These are phyloP conservation scores for Paedocypris sp. DNA, from an alignment of 2,113 vertebrate genomes.

Conservation along the genomic window DNA sequence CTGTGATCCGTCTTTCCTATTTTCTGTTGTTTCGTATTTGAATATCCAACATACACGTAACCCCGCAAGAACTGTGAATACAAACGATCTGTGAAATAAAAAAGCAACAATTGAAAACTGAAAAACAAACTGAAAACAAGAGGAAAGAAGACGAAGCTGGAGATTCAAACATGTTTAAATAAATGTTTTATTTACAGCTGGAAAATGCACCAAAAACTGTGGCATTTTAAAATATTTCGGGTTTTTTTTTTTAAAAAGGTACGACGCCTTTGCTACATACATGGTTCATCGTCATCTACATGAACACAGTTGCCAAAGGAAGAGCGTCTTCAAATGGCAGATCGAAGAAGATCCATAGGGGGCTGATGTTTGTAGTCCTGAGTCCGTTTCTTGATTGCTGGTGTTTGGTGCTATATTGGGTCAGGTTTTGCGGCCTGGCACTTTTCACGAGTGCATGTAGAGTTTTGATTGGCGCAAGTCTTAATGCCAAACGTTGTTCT, in stretches of 20 bases:
- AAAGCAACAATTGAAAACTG: constrained; percentile 1
- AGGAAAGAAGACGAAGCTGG: not conserved
- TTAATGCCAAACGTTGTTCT: constrained; percentile 4
- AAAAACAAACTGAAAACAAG: constrained; percentile 22
- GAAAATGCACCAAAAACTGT: constrained; percentile 33
- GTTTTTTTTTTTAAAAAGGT: constrained; percentile 33
- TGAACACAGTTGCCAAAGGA: constrained; percentile 15
- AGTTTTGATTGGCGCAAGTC: constrained; percentile 13
- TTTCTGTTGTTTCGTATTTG: constrained; percentile 18
- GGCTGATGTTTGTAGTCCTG: constrained; percentile 36
- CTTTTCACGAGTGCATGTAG: not conserved
- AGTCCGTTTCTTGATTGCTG: constrained; percentile 39
- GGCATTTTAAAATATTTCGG: constrained; percentile 32
- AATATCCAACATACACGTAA: constrained; percentile 21
- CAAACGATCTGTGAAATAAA: not conserved
- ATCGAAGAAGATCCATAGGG: constrained; percentile 36
- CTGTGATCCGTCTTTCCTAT: constrained; percentile 30
- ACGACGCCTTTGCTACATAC: constrained; percentile 31
- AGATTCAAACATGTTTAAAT: constrained; percentile 25
- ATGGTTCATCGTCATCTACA: constrained; percentile 22
- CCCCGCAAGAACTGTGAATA: not conserved
- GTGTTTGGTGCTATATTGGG: constrained; percentile 35
- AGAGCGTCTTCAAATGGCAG: constrained; percentile 29
- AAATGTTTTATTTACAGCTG: constrained; percentile 39
- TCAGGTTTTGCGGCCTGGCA: constrained; percentile 15